Evolutionary conservation across 2,888 invertebrate species (phyloP).

Genomic region (Tribolium freemani): DNA sequence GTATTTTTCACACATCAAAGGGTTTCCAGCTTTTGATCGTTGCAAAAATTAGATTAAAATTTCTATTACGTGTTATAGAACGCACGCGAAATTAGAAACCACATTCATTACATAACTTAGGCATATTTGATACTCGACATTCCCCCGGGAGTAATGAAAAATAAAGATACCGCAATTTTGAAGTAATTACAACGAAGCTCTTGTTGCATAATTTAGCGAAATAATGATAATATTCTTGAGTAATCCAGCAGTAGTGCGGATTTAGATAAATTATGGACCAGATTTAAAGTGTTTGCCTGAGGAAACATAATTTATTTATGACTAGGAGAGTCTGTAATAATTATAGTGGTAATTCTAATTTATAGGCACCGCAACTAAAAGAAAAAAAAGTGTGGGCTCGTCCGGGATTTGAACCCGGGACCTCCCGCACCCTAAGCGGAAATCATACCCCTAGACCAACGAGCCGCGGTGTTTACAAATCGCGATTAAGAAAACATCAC

Average conservation of each 20-base stretch:
- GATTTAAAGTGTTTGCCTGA: background rate
- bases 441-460: constrained; percentile 80
- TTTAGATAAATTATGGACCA: constrained; percentile 1
- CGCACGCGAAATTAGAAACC: background rate
- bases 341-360: background rate
- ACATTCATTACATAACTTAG: background rate
- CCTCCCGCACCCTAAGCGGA: constrained; percentile 77
- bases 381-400: constrained; percentile 67
- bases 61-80: background rate
- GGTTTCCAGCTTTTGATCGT: background rate
- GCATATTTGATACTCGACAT: background rate
- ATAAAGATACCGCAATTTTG: constrained; percentile 10
- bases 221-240: background rate
- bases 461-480: constrained; percentile 66
- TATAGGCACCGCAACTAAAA: constrained; percentile 9
- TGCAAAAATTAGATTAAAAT: background rate
- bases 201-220: constrained; percentile 11
- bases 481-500: background rate
- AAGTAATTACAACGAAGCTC: constrained; percentile 8
- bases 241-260: background rate
- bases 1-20: too few species aligned
- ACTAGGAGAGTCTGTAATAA: background rate
- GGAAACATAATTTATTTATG: background rate
- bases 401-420: constrained; percentile 74
- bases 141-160: constrained; percentile 5